A percentile compares a stretch with the other conserved stretches of the same genome.
phyloP scores from a whole-genome alignment of 2,113 vertebrate genomes.

The Eonycteris spelaea region DNA sequence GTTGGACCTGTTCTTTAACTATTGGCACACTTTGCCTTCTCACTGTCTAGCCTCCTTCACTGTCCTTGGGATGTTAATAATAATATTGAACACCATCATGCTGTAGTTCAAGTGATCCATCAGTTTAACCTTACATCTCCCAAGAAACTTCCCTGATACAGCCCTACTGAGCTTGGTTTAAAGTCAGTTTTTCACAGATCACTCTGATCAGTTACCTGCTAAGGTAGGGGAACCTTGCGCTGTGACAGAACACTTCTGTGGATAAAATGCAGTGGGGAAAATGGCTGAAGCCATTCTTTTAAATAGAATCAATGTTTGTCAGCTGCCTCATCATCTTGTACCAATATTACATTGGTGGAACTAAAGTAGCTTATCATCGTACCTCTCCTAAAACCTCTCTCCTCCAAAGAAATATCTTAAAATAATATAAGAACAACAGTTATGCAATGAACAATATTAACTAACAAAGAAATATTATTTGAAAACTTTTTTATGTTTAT shows the following conservation, averaged over 20 bases:
- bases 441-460: background rate
- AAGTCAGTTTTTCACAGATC: slow-evolving; percentile 74
- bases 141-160: slow-evolving; percentile 61
- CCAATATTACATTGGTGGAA: slow-evolving; percentile 39
- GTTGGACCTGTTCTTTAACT: background rate
- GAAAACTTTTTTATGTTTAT: background rate
- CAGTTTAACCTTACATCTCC: slow-evolving; percentile 72
- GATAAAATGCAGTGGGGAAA: slow-evolving; percentile 65
- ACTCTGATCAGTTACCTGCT: slow-evolving; percentile 54
- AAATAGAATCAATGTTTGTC: slow-evolving; percentile 63
- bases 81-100: background rate
- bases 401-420: background rate
- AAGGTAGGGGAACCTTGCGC: slow-evolving; percentile 62
- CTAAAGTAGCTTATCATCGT: background rate
- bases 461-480: background rate
- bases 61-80: slow-evolving; percentile 20
- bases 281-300: slow-evolving; percentile 57
- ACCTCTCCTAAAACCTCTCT: background rate
- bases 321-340: slow-evolving; percentile 43
- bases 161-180: slow-evolving; percentile 45
- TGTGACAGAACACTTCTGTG: slow-evolving; percentile 69
- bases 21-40: background rate
- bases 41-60: background rate
- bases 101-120: slow-evolving; percentile 59
- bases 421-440: background rate